A percentile compares a stretch with the other conserved stretches of the same genome.
These are phyloP conservation scores for Petrocephalus zakoni DNA, from an alignment of 2,113 vertebrate genomes.

Conservation along the genomic window DNA sequence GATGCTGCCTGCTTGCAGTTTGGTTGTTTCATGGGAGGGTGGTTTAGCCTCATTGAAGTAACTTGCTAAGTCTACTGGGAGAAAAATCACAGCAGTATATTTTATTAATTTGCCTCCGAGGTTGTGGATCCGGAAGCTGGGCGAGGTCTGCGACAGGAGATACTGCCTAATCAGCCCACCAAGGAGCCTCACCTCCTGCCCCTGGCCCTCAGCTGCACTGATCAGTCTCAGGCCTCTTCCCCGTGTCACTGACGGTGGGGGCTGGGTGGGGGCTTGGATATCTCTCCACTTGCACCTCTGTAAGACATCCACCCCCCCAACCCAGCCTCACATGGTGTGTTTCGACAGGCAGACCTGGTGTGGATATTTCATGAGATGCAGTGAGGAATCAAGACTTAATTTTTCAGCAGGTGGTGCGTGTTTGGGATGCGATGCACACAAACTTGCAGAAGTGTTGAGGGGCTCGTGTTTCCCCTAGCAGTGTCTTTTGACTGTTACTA, in stretches of 20 bases:
- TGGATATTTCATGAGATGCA: conserved; percentile 81
- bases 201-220: conserved; percentile 69
- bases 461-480: background rate
- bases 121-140: conserved; percentile 79
- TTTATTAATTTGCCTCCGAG: conserved; percentile 81
- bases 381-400: conserved; percentile 79
- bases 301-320: conserved; percentile 64
- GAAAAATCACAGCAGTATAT: conserved; percentile 64
- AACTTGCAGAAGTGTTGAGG: background rate
- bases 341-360: conserved; percentile 79
- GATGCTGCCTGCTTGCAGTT: background rate
- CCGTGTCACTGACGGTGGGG: conserved; percentile 74
- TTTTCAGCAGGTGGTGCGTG: conserved; percentile 47
- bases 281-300: conserved; percentile 75
- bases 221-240: conserved; percentile 80
- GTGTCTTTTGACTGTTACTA: background rate
- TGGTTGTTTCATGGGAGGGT: background rate
- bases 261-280: conserved; percentile 53
- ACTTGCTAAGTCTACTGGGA: conserved; percentile 56
- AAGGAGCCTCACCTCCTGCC: conserved; percentile 77
- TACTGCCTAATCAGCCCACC: conserved; percentile 98
- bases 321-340: conserved; percentile 51
- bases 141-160: conserved; percentile 49
- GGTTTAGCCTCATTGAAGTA: background rate
- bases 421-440: background rate